Base-by-base conservation (phyloP, 2,888 invertebrate species). In the Polietes domitor region DNA sequence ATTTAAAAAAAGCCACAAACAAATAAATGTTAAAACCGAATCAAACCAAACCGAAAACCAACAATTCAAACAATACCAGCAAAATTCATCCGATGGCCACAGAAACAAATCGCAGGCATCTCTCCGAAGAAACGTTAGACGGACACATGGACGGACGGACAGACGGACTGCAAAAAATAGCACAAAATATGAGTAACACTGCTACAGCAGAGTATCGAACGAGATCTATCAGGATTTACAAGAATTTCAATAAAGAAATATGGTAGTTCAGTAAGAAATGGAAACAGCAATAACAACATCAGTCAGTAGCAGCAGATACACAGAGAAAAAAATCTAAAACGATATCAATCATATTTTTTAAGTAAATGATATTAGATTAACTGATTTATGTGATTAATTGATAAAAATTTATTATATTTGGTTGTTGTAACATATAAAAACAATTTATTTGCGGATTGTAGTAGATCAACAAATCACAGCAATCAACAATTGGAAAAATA, bases 161-260 rank as follows among this genome's bases (percentile, higher is more conserved):
- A 47, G 15, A 47, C 47, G n/a, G 47, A 47, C 47, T 32, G 2
- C n/a, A 47, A 47, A 47, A 47, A n/a, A 47, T 12, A 47, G n/a
- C 47, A 47, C 53, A 24, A 24, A 58, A 58, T 58, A 58, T 58
- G 58, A 58, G 58, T 58, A 58, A 58, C n/a, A n/a, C 50, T n/a
- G 32, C 21, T 58, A 15, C 26, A 21, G 6, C 26, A 58, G 15
- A 58, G 58, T 12, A 24, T 58, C 24, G 26, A 73, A 65, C 55
- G 26, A 77, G 53, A 81, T 81, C 63, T 76, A 76, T 68, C 68
- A 76, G 72, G 68, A 79, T 76, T 79, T 63, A 43, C 12, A 80
- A 77, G 43, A 77, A 74, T 74, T 73, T 73, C 50, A 83, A 74
- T 83, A 77, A 70, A 77, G 80, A 80, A 83, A 73, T 72, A 76